These are phyloP conservation scores for Rhopilema esculentum DNA, from an alignment of 30 jellyfish, hydroid and myxozoan genomes.

Conservation along the genomic window DNA sequence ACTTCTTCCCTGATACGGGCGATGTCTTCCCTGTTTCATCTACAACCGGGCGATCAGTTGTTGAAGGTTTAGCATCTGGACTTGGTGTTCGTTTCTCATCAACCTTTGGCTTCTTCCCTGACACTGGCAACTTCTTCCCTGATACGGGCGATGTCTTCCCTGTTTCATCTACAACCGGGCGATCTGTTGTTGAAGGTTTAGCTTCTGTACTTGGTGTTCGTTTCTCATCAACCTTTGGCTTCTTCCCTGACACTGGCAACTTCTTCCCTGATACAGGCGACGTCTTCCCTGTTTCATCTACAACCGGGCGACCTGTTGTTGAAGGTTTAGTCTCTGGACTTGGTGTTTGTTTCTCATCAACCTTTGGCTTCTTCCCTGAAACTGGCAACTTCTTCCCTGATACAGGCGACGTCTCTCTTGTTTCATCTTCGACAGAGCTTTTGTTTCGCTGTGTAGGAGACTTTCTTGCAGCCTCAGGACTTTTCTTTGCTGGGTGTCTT, in stretches of 20 bases:
- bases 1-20: no score
- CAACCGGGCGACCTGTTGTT: conserved; percentile 12
- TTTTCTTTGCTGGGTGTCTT: conserved; percentile 14
- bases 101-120: conserved; percentile 25
- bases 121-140: conserved; percentile 1
- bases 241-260: conserved; percentile 22
- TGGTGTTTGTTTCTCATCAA: conserved; percentile 22
- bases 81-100: conserved; percentile 34
- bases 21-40: conserved; percentile 18
- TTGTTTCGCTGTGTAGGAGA: conserved; percentile 23
- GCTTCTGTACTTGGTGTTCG: conserved; percentile 28
- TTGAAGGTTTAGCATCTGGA: conserved; percentile 3
- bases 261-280: neutral
- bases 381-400: conserved; percentile 5
- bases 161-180: conserved; percentile 24
- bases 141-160: conserved; percentile 5
- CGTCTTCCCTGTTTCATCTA: conserved; percentile 16
- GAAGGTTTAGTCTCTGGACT: conserved; percentile 5
- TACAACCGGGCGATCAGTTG: conserved; percentile 10
- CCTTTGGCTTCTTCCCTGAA: conserved; percentile 20
- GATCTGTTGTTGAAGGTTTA: neutral
- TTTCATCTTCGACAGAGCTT: conserved; percentile 32
- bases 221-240: conserved; percentile 21
- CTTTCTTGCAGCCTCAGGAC: conserved; percentile 28
- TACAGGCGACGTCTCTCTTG: neutral